Percentiles rank a stretch among this genome's conserved stretches.
phyloP scores from a whole-genome alignment of 2,113 vertebrate genomes.

The Carassius carassius region DNA sequence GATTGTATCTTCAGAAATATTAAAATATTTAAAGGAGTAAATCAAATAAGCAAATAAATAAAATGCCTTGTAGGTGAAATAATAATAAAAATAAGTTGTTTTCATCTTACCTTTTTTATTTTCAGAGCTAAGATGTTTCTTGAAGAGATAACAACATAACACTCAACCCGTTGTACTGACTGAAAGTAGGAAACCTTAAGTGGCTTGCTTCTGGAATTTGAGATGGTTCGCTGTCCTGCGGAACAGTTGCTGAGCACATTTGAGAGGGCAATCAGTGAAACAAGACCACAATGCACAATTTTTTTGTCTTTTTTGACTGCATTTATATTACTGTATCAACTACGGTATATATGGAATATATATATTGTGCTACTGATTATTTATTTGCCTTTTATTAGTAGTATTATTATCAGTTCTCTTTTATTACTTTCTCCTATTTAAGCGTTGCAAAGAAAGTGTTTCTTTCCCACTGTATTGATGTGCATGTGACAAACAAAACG shows the following conservation, averaged over 20 bases:
- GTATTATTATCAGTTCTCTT: neutral
- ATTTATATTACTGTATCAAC: neutral
- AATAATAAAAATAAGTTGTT: neutral
- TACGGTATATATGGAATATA: neutral
- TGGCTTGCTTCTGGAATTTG: constrained; percentile 21
- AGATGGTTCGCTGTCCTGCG: neutral
- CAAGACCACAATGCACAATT: neutral
- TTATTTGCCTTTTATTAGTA: neutral
- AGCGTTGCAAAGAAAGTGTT: neutral
- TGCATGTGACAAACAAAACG: neutral
- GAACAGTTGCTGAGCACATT: constrained; percentile 10
- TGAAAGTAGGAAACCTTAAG: constrained; percentile 8
- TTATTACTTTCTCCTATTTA: neutral
- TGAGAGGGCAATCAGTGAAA: constrained; percentile 34
- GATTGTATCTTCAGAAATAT: neutral
- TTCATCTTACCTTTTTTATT: neutral
- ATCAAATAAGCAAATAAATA: neutral
- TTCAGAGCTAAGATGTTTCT: constrained; percentile 2
- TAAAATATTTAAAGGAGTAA: neutral
- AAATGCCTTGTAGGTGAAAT: neutral
- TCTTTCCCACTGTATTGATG: neutral
- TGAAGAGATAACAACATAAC: neutral
- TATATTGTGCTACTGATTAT: neutral
- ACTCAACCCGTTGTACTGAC: neutral
- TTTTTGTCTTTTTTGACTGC: neutral